Percentiles rank a stretch among this genome's conserved stretches.
Evolutionary conservation across 2,113 vertebrate genomes (phyloP).

Genomic region (Megaceryle maxima): DNA sequence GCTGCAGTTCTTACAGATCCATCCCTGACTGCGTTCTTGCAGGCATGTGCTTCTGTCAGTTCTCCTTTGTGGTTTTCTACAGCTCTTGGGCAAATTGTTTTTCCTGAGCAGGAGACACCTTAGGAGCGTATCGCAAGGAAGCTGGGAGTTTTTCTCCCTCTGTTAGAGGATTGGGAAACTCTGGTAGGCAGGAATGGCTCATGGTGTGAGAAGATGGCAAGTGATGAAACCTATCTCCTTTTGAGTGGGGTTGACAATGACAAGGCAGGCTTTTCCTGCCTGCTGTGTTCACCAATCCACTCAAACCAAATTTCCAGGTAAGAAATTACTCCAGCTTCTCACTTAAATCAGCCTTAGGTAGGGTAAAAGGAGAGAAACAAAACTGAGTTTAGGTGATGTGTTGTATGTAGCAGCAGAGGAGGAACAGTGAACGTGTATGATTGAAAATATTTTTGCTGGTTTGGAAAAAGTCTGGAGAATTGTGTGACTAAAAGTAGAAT

Average conservation of each 20-base stretch:
- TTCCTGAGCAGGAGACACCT: neutral
- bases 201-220: neutral
- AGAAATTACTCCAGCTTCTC: neutral
- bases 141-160: neutral
- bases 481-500: neutral
- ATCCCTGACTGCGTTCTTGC: fast-evolving
- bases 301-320: neutral
- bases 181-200: neutral
- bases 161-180: neutral
- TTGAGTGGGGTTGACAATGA: neutral
- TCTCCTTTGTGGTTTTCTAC: neutral
- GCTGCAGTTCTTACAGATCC: fast-evolving
- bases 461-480: neutral
- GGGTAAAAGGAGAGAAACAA: neutral
- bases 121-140: neutral
- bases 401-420: neutral
- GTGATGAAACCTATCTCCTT: neutral
- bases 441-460: neutral
- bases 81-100: neutral
- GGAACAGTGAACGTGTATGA: too few species aligned
- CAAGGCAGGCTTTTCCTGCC: neutral
- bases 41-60: fast-evolving
- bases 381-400: neutral
- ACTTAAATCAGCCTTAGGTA: neutral
- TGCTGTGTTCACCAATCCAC: neutral